These are phyloP conservation scores for Periophthalmus magnuspinnatus DNA, from an alignment of 2,797 vertebrate species.

Conservation along the genomic window DNA sequence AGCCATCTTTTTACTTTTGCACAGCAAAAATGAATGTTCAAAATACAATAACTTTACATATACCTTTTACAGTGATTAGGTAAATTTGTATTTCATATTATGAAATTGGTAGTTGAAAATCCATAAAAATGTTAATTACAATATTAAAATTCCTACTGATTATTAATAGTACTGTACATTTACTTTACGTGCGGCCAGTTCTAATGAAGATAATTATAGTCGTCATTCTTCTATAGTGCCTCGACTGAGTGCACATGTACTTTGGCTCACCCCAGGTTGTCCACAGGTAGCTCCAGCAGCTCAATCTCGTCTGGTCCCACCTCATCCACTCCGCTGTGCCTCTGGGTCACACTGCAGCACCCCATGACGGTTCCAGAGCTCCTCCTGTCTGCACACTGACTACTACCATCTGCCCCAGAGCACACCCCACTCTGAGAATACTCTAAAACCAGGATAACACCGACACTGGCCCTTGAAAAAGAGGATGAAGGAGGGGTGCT, in stretches of 20 bases:
- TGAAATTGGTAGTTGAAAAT: neutral
- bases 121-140: neutral
- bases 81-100: neutral
- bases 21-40: too few relatives aligned
- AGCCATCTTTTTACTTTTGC: too few relatives aligned
- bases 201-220: neutral
- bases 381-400: conserved; percentile 53
- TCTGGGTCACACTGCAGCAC: conserved; percentile 83
- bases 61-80: neutral
- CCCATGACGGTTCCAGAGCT: conserved; percentile 70
- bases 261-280: conserved; percentile 75
- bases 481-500: conserved; percentile 50
- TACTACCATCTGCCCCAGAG: conserved; percentile 73
- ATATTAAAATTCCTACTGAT: neutral
- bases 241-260: too few relatives aligned
- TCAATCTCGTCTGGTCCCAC: conserved; percentile 83
- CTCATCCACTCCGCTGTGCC: conserved; percentile 75
- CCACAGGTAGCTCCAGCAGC: conserved; percentile 74
- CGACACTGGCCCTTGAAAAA: conserved; percentile 50
- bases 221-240: too few relatives aligned
- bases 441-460: conserved; percentile 55
- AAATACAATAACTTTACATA: too few relatives aligned
- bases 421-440: conserved; percentile 55
- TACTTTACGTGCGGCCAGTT: neutral
- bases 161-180: neutral